These are phyloP conservation scores for Limnephilus marmoratus DNA, from an alignment of 2,888 invertebrate species.

Conservation along the genomic window DNA sequence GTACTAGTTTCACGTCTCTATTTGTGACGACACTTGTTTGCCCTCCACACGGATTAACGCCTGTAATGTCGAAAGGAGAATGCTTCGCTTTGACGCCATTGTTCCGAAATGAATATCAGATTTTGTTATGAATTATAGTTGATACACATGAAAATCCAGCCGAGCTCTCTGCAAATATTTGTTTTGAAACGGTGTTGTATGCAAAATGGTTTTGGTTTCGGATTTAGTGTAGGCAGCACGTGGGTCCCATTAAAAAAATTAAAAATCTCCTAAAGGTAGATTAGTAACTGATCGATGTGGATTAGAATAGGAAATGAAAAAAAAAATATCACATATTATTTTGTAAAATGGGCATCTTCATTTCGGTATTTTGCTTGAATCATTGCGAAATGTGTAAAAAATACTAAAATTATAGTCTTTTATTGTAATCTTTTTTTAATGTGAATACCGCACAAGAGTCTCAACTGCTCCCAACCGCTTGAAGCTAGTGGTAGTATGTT, in stretches of 20 bases:
- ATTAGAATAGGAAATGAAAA: too few species aligned
- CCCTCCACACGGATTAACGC: constrained; percentile 56
- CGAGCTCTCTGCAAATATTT: constrained; percentile 17
- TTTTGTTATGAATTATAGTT: constrained; percentile 40
- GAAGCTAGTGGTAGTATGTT: too few species aligned
- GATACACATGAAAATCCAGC: constrained; percentile 28
- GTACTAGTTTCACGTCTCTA: constrained; percentile 51
- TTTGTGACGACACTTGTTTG: constrained; percentile 61
- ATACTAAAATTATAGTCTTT: too few species aligned
- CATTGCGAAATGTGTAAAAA: too few species aligned
- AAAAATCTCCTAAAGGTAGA: background rate
- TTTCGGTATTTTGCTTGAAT: too few species aligned
- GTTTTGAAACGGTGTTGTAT: background rate
- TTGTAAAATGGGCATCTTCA: too few species aligned
- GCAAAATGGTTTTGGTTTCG: constrained; percentile 14
- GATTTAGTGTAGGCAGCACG: background rate
- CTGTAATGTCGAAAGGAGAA: constrained; percentile 45
- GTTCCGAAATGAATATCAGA: constrained; percentile 50
- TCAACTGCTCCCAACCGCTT: too few species aligned
- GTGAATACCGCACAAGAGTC: too few species aligned
- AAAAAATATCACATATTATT: too few species aligned
- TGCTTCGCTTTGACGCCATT: constrained; percentile 31
- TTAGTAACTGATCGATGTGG: background rate
- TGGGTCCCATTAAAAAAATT: background rate
- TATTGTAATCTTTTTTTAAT: too few species aligned